Percentiles rank a stretch among this genome's conserved stretches.
phyloP scores from a whole-genome alignment of 2,888 invertebrate species.

The Uropetala carovei region DNA sequence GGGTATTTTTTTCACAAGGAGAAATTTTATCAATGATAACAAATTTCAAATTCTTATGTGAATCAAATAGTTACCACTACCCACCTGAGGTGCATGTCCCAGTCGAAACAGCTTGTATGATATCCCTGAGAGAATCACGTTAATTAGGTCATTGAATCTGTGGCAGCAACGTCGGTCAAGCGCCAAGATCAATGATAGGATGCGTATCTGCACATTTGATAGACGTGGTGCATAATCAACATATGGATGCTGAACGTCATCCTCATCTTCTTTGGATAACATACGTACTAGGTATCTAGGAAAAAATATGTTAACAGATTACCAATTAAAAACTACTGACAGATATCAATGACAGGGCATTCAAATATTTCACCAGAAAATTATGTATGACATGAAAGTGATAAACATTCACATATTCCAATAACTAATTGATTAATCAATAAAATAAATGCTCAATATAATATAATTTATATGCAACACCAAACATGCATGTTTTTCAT shows the following conservation, averaged over 20 bases:
- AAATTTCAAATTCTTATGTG: too few species aligned
- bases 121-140: neutral
- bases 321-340: too few species aligned
- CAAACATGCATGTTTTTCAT: too few species aligned
- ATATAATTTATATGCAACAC: too few species aligned
- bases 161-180: constrained; percentile 27
- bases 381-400: too few species aligned
- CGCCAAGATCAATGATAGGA: neutral
- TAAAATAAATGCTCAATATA: too few species aligned
- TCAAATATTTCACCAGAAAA: too few species aligned
- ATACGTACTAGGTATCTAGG: constrained; percentile 24
- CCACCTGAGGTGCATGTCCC: constrained; percentile 9
- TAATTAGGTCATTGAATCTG: neutral
- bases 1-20: too few species aligned
- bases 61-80: neutral
- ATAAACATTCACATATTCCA: too few species aligned
- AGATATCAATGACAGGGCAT: too few species aligned
- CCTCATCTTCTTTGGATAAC: constrained; percentile 48
- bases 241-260: constrained; percentile 20
- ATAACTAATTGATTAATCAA: too few species aligned
- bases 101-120: constrained; percentile 22
- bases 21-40: too few species aligned
- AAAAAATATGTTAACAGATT: neutral
- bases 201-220: constrained; percentile 23
- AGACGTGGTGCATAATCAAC: neutral